Conservation (phyloP, 1,140 invertebrate species). For the Bombus terrestris region DNA sequence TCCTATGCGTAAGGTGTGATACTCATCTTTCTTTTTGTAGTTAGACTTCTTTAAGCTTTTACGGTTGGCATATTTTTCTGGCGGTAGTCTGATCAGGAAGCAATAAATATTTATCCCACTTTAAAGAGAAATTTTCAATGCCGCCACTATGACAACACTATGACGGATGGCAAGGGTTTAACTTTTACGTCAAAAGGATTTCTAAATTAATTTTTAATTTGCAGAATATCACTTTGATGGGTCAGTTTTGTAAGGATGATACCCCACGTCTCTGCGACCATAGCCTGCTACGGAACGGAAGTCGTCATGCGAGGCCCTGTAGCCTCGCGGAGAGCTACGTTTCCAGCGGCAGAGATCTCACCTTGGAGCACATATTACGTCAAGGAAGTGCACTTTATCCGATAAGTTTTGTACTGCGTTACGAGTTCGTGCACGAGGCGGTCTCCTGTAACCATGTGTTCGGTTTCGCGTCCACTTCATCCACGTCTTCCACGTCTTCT, state of each 20-base stretch:
- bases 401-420: constrained; percentile 89
- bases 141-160: no score
- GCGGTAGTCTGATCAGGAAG: rapidly evolving
- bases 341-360: constrained; percentile 87
- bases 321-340: constrained; percentile 90
- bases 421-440: constrained; percentile 89
- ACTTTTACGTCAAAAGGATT: not conserved
- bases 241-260: constrained; percentile 90
- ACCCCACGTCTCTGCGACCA: constrained; percentile 89
- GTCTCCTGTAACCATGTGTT: constrained; percentile 85
- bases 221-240: constrained; percentile 85
- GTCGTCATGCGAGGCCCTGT: constrained; percentile 89
- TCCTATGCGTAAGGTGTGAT: constrained; percentile 71
- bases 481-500: constrained; percentile 74
- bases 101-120: no score
- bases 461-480: constrained; percentile 77
- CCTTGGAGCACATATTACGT: constrained; percentile 88
- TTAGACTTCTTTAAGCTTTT: no score
- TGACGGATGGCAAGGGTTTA: no score
- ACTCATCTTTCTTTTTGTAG: no score
- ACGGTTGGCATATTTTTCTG: no score
- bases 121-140: no score
- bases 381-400: constrained; percentile 91
- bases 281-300: constrained; percentile 88
- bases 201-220: not conserved